These are phyloP conservation scores for Yponomeuta malinellus DNA, from an alignment of 2,888 invertebrate species.

Conservation along the genomic window DNA sequence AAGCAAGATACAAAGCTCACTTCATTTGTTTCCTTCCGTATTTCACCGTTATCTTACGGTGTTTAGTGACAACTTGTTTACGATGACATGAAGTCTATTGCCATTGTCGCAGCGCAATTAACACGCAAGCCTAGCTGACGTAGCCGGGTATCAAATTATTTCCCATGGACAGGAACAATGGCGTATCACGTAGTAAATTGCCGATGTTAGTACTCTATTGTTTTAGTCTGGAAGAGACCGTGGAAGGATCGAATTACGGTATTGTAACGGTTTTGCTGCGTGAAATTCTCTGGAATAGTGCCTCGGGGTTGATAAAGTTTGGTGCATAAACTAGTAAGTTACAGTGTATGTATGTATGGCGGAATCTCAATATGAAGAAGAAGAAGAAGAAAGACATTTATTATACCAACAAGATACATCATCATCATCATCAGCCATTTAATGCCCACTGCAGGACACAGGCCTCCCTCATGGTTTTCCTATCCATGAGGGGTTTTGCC, in stretches of 20 bases:
- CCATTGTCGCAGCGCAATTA: neutral
- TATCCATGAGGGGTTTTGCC: no score
- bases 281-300: neutral
- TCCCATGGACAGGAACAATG: neutral
- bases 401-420: no score
- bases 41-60: neutral
- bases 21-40: neutral
- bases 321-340: no score
- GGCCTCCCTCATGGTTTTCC: no score
- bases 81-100: neutral
- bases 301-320: neutral
- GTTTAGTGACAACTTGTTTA: neutral
- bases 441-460: no score
- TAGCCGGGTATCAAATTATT: neutral
- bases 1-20: no score
- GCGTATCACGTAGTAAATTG: neutral
- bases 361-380: no score
- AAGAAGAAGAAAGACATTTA: no score
- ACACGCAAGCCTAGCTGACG: neutral
- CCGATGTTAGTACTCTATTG: conserved; percentile 3
- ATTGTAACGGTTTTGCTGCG: neutral
- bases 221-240: neutral
- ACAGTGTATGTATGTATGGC: no score
- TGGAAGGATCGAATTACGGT: neutral
- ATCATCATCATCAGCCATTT: no score